A percentile compares a stretch with the other conserved stretches of the same genome.
Conservation (phyloP, 2,888 invertebrate species). For the Ellobium chinense region DNA sequence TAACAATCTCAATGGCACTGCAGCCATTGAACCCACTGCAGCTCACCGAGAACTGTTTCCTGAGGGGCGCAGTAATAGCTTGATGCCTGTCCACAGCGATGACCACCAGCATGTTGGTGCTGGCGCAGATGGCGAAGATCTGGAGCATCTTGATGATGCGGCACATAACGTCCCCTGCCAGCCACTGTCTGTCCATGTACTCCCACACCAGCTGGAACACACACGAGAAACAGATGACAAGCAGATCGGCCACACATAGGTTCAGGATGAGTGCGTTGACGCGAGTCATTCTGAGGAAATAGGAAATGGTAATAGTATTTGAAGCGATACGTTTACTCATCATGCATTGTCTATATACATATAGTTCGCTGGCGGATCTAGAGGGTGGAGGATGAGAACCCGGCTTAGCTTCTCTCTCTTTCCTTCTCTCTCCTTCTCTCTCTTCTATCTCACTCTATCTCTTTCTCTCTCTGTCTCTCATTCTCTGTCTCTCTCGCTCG, state of each 20-base stretch:
- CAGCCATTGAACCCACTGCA: too few relatives aligned
- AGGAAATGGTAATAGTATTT: too few relatives aligned
- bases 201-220: slow-evolving; percentile 77
- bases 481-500: too few relatives aligned
- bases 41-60: slow-evolving; percentile 72
- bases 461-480: too few relatives aligned
- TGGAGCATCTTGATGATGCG: slow-evolving; percentile 76
- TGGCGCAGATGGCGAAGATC: slow-evolving; percentile 75
- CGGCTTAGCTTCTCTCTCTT: too few relatives aligned
- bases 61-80: slow-evolving; percentile 77
- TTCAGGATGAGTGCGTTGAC: slow-evolving; percentile 77
- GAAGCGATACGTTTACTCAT: too few relatives aligned
- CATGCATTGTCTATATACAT: too few relatives aligned
- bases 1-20: too few relatives aligned
- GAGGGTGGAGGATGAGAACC: too few relatives aligned
- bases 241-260: slow-evolving; percentile 75
- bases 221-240: slow-evolving; percentile 74
- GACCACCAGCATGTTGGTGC: slow-evolving; percentile 77
- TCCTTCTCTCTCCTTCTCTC: too few relatives aligned
- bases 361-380: too few relatives aligned
- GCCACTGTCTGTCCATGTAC: slow-evolving; percentile 72
- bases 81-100: slow-evolving; percentile 78
- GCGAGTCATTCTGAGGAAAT: slow-evolving; percentile 53
- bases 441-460: too few relatives aligned
- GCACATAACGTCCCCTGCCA: slow-evolving; percentile 75